phyloP scores from a whole-genome alignment of 1,140 invertebrate genomes.

The Aphelenchoides fujianensis region DNA sequence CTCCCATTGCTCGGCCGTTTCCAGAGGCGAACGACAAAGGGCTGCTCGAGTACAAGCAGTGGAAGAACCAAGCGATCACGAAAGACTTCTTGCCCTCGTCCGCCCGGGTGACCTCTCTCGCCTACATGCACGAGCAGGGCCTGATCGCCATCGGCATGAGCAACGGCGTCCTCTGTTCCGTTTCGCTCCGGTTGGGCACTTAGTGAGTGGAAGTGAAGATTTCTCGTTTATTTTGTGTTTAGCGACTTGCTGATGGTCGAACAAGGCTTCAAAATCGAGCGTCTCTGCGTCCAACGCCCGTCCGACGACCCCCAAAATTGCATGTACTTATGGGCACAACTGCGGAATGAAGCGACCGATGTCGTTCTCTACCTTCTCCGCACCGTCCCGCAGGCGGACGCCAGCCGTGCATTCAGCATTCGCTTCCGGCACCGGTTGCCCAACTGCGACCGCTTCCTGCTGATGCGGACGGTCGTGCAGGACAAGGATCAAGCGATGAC shows the following conservation, averaged over 20 bases:
- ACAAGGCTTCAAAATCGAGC: background rate
- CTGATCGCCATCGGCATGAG: too few species aligned
- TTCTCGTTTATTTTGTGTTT: too few species aligned
- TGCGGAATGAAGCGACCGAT: background rate
- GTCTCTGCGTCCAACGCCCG: background rate
- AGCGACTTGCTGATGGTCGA: background rate
- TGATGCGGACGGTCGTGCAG: background rate
- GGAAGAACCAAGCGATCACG: too few species aligned
- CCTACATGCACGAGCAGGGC: too few species aligned
- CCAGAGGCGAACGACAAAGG: too few species aligned
- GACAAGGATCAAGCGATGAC: background rate
- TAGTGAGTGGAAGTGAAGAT: too few species aligned
- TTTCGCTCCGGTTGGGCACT: too few species aligned
- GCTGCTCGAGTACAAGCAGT: too few species aligned
- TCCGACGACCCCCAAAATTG: slow-evolving; percentile 7
- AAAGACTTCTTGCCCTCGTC: too few species aligned
- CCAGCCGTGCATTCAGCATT: background rate
- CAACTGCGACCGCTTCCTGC: background rate
- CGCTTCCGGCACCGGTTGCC: background rate
- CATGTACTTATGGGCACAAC: slow-evolving; percentile 19
- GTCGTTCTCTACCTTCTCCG: background rate
- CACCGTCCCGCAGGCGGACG: background rate
- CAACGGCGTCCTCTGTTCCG: too few species aligned
- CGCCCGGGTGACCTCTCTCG: too few species aligned
- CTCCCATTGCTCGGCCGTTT: too few species aligned